A percentile compares a stretch with the other conserved stretches of the same genome.
Evolutionary conservation across 2,113 vertebrate genomes (phyloP).

Genomic region (Caranx melampygus): DNA sequence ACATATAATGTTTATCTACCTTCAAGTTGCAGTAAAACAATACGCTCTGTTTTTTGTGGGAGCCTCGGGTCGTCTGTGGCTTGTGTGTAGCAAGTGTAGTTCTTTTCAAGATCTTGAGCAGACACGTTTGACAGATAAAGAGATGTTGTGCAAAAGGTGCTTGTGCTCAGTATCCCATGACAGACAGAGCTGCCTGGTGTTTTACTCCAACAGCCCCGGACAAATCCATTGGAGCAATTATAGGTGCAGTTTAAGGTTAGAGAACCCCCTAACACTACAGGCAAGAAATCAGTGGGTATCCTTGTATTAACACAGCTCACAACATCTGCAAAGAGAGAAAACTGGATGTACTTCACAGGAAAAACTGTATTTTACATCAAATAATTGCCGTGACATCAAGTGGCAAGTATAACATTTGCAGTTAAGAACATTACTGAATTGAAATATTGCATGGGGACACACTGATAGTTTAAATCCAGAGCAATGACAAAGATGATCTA

Average conservation of each 20-base stretch:
- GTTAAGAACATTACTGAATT: background rate
- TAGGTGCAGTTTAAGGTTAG: slow-evolving; percentile 78
- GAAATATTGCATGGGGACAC: background rate
- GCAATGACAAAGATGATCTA: background rate
- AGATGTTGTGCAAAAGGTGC: slow-evolving; percentile 60
- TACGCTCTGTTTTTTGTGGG: slow-evolving; percentile 40
- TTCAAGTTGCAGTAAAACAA: slow-evolving; percentile 64
- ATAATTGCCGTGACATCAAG: no score
- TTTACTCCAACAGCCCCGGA: slow-evolving; percentile 74
- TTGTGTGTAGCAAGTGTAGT: slow-evolving; percentile 74
- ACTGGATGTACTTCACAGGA: background rate
- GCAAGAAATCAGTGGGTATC: slow-evolving; percentile 15
- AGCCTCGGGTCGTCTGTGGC: slow-evolving; percentile 57
- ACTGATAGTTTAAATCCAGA: background rate
- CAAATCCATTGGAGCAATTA: slow-evolving; percentile 81
- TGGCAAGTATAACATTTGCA: background rate
- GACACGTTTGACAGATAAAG: slow-evolving; percentile 63
- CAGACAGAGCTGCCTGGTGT: slow-evolving; percentile 2
- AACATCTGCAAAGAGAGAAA: slow-evolving; percentile 62
- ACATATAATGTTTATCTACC: slow-evolving; percentile 59
- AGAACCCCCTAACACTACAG: slow-evolving; percentile 59
- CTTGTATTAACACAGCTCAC: slow-evolving; percentile 21
- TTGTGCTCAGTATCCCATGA: background rate
- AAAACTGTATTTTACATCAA: background rate
- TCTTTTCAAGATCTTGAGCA: slow-evolving; percentile 50